Percentiles rank a stretch among this genome's conserved stretches.
Conservation (phyloP, 1,140 invertebrate species). For the Panulirus ornatus region DNA sequence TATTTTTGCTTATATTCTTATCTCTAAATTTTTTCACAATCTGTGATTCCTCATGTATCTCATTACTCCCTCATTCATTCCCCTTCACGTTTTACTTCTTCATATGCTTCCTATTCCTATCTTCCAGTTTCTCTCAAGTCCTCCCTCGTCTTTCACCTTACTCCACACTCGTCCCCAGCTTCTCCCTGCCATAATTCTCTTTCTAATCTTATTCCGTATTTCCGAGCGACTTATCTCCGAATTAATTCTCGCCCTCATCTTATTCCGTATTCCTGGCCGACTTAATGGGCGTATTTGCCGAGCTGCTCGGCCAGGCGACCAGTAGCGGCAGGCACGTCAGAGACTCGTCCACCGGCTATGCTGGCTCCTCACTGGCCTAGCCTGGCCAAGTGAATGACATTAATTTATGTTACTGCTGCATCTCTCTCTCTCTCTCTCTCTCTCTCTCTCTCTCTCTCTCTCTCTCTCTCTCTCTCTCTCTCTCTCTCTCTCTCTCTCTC, state of each 20-base stretch:
- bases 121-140: neutral
- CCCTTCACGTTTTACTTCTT: neutral
- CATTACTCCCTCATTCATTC: neutral
- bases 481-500: too few relatives aligned
- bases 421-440: constrained; percentile 53
- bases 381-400: constrained; percentile 49
- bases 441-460: constrained; percentile 45
- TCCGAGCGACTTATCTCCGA: neutral
- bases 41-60: neutral
- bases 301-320: neutral
- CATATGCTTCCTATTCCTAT: neutral
- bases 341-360: neutral
- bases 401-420: constrained; percentile 62
- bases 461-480: constrained; percentile 44
- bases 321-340: too few relatives aligned
- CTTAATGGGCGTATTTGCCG: constrained; percentile 11
- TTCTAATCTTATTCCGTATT: neutral
- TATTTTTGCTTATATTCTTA: too few relatives aligned
- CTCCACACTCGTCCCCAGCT: neutral
- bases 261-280: neutral
- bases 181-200: neutral
- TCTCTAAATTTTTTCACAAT: too few relatives aligned
- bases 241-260: neutral
- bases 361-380: constrained; percentile 33
- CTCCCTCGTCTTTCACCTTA: neutral